phyloP scores from a whole-genome alignment of 1,140 invertebrate genomes.

The Zaprionus inermis region DNA sequence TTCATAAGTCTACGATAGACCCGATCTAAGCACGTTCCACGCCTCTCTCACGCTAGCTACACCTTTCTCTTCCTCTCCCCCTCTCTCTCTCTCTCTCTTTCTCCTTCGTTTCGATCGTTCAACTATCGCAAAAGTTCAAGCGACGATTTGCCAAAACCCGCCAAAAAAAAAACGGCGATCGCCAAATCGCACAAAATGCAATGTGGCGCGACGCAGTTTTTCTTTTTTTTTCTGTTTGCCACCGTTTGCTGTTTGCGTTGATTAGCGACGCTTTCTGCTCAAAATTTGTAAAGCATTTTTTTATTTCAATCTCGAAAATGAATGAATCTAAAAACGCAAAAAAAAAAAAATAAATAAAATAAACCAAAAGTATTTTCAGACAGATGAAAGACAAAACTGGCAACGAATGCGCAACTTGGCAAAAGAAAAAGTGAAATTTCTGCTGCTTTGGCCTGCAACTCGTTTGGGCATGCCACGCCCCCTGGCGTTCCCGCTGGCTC shows the following conservation, averaged over 20 bases:
- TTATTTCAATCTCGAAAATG: conserved; percentile 4
- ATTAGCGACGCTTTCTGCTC: conserved; percentile 62
- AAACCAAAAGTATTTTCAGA: conserved; percentile 23
- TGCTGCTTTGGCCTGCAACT: conserved; percentile 27
- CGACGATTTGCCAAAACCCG: not conserved
- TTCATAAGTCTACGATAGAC: not conserved
- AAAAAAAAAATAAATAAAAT: conserved; percentile 4
- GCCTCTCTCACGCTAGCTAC: conserved; percentile 4
- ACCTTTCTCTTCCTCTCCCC: not conserved
- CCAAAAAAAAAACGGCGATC: not conserved
- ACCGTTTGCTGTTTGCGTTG: conserved; percentile 57
- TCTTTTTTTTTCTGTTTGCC: conserved; percentile 1
- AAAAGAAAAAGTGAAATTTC: conserved; percentile 76
- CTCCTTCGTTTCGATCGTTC: conserved; percentile 1
- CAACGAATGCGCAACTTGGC: conserved; percentile 18
- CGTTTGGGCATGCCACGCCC: conserved; percentile 7
- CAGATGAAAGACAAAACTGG: conserved; percentile 31
- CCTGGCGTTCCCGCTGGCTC: not conserved
- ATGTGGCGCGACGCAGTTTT: not conserved
- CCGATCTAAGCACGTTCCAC: not conserved
- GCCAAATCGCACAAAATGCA: not conserved
- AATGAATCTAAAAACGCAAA: conserved; percentile 10
- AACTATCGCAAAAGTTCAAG: conserved; percentile 5
- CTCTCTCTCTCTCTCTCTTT: not conserved
- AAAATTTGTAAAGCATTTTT: conserved; percentile 20